These are phyloP conservation scores for Dendrolimus pini DNA, from an alignment of 2,888 invertebrate species.

Conservation along the genomic window DNA sequence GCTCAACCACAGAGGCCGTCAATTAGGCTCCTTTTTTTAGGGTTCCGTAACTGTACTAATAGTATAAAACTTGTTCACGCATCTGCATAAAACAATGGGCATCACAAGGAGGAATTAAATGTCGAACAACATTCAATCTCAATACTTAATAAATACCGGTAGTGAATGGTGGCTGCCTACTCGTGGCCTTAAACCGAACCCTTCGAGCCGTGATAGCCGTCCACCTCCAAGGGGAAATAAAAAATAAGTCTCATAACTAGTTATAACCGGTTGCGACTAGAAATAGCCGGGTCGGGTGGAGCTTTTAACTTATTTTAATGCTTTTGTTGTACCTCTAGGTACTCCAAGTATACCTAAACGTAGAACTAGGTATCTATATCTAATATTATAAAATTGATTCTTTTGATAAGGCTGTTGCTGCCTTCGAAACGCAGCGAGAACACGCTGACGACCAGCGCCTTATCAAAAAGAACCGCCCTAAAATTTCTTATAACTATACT, in stretches of 20 bases:
- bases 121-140: constrained; percentile 1
- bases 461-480: too few relatives aligned
- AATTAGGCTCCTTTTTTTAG: too few relatives aligned
- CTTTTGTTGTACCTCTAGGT: background rate
- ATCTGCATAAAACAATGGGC: background rate
- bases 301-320: background rate
- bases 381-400: too few relatives aligned
- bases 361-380: too few relatives aligned
- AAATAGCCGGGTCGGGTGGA: background rate
- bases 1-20: too few relatives aligned
- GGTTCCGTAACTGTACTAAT: too few relatives aligned
- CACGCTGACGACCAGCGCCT: too few relatives aligned
- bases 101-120: background rate
- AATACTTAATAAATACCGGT: constrained; percentile 8
- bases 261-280: background rate
- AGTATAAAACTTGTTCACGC: too few relatives aligned
- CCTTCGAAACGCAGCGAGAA: too few relatives aligned
- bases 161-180: constrained; percentile 1
- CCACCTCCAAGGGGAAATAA: constrained; percentile 20
- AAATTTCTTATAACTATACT: too few relatives aligned
- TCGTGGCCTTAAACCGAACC: constrained; percentile 57
- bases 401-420: too few relatives aligned
- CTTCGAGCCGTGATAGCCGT: constrained; percentile 32
- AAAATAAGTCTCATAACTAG: background rate
- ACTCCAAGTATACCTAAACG: too few relatives aligned